Evolutionary conservation across 2,797 vertebrate species (phyloP).

Genomic region (Phrynocephalus vlangalii): DNA sequence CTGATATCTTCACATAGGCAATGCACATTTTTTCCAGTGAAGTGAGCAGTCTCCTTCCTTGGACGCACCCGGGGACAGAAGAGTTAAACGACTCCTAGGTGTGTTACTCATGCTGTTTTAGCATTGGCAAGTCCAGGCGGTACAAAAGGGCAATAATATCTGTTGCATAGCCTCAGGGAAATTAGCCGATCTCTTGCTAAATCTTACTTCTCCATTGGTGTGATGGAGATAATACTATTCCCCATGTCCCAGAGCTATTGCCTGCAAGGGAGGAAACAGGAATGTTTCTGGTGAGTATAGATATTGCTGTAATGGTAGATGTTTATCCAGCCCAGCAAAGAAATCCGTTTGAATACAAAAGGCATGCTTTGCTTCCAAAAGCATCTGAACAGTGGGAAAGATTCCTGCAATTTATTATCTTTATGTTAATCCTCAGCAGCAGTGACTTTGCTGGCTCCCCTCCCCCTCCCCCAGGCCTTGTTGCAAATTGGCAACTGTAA

Average conservation of each 20-base stretch:
- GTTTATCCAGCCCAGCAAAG: not conserved
- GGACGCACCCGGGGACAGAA: not conserved
- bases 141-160: conserved; percentile 15
- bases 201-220: conserved; percentile 20
- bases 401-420: not conserved
- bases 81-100: not conserved
- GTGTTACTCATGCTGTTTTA: not conserved
- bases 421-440: not conserved
- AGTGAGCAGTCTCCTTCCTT: not conserved
- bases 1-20: not conserved
- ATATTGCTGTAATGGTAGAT: conserved; percentile 41
- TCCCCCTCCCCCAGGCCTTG: not conserved
- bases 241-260: conserved; percentile 22
- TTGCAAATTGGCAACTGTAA: conserved; percentile 48
- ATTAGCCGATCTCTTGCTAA: conserved; percentile 37
- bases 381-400: not conserved
- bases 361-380: not conserved
- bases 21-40: not conserved
- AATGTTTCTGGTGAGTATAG: conserved; percentile 19
- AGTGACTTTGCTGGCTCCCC: not conserved
- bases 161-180: conserved; percentile 17
- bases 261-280: conserved; percentile 19
- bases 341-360: rapidly evolving
- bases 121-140: not conserved
- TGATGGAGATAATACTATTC: conserved; percentile 29